These are phyloP conservation scores for Danio aesculapii DNA, from an alignment of 2,797 vertebrate genomes.

Conservation along the genomic window DNA sequence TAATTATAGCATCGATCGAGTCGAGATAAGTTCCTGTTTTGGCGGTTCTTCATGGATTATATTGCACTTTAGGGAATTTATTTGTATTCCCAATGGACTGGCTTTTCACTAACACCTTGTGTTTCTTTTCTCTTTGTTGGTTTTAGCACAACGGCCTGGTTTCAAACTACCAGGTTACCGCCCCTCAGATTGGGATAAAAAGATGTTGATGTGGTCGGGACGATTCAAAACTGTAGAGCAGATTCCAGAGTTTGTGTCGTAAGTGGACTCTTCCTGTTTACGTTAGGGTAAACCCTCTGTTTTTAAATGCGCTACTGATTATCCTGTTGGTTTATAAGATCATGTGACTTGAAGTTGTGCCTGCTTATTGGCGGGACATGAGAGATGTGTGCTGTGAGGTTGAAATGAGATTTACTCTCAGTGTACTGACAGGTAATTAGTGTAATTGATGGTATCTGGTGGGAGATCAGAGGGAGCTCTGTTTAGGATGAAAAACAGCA, in stretches of 20 bases:
- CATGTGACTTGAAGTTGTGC: slow-evolving; percentile 57
- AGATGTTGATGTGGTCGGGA: slow-evolving; percentile 87
- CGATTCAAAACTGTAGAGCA: slow-evolving; percentile 89
- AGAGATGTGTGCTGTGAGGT: slow-evolving; percentile 49
- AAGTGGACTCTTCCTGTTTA: slow-evolving; percentile 82
- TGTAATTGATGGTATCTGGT: slow-evolving; percentile 58
- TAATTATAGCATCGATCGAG: neutral
- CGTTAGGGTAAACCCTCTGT: slow-evolving; percentile 43
- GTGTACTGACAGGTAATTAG: slow-evolving; percentile 64
- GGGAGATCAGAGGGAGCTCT: slow-evolving; percentile 56
- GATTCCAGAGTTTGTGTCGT: slow-evolving; percentile 91
- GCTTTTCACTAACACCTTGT: neutral
- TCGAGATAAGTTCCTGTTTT: neutral
- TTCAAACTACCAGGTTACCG: slow-evolving; percentile 82
- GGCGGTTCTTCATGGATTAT: neutral
- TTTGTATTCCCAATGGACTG: slow-evolving; percentile 38
- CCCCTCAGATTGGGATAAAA: slow-evolving; percentile 85
- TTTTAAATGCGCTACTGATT: slow-evolving; percentile 41
- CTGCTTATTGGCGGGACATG: slow-evolving; percentile 55
- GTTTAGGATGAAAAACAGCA: slow-evolving; percentile 48
- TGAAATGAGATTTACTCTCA: slow-evolving; percentile 61
- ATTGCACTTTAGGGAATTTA: slow-evolving; percentile 50
- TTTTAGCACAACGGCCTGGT: slow-evolving; percentile 47
- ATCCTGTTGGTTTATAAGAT: slow-evolving; percentile 48
- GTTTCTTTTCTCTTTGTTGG: slow-evolving; percentile 26